Conservation (phyloP, 1,140 invertebrate species). For the Tetramorium alpestre region DNA sequence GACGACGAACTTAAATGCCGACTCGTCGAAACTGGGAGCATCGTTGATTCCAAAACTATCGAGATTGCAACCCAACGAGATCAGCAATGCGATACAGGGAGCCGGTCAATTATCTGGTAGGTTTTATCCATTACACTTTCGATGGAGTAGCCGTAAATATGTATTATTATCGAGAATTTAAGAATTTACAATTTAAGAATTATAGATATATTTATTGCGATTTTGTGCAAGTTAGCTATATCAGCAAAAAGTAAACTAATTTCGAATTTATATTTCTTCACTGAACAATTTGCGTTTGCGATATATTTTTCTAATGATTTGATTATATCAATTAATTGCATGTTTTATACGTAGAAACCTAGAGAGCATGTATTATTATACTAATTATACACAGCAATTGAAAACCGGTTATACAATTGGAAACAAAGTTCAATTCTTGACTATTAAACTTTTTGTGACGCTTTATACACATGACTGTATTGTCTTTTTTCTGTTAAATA, state of each 20-base stretch:
- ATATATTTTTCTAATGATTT: background rate
- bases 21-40: constrained; percentile 82
- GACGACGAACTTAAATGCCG: constrained; percentile 65
- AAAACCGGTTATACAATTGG: background rate
- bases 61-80: constrained; percentile 88
- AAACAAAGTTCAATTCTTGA: background rate
- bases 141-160: background rate
- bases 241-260: background rate
- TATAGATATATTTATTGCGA: background rate
- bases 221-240: background rate
- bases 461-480: background rate
- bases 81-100: constrained; percentile 84
- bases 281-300: background rate
- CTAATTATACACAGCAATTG: background rate
- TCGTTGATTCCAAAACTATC: constrained; percentile 89
- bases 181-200: background rate
- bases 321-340: background rate
- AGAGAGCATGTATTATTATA: background rate
- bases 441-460: background rate
- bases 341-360: background rate
- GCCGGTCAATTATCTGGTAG: constrained; percentile 71
- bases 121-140: background rate
- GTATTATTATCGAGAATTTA: background rate
- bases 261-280: background rate
- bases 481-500: too few relatives aligned